Evolutionary conservation across 2,888 invertebrate species (phyloP), one percentile per base, ranked within the genome.

Genomic region (Cheilosia scutellata): DNA sequence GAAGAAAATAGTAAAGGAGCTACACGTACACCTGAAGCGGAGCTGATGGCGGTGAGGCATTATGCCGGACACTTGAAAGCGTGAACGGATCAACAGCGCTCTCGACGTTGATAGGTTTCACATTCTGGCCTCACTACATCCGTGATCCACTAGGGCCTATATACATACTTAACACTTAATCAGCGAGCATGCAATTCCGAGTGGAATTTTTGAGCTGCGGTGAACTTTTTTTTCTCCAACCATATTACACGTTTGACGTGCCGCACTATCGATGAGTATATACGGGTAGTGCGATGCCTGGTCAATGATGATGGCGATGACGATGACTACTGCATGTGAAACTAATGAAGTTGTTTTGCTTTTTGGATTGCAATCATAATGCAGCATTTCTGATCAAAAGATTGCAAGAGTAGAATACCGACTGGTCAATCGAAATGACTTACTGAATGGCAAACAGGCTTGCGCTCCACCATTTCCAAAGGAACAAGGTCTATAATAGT

Each of bases 331-430:
- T 72, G 86, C 76, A 71, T 76, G 71, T 84, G 80, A 57, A 68
- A 71, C 82, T 86, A 82, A 86, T 86, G 72, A 82, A 86, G 82
- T 82, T 86, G 82, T 82, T 82, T 76, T 77, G 65, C 82, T 76
- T 65, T 66, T 66, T 42, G 76, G 58, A 72, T 68, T 80, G 62
- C 68, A 77, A 72, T 86, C 76, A 86, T 86, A 86, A 82, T 71
- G 76, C 86, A 44, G 66, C 27, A 66, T 71, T 63, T 62, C 62
- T 51, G 82, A 86, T 86, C 71, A 68, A 80, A 86, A 80, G 80
- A 80, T 75, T 66, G 58, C 16, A 37, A 20, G 20, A 51, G 25
- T 13, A 31, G 58, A 71, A 70, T 58, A 53, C 77, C 76, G 63
- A 37, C 42, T 49, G 49, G 20, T 20, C 9, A 49, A 49, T 49